Base-by-base conservation (phyloP, 2,888 invertebrate genomes). In the Chloroclystis v-ata region DNA sequence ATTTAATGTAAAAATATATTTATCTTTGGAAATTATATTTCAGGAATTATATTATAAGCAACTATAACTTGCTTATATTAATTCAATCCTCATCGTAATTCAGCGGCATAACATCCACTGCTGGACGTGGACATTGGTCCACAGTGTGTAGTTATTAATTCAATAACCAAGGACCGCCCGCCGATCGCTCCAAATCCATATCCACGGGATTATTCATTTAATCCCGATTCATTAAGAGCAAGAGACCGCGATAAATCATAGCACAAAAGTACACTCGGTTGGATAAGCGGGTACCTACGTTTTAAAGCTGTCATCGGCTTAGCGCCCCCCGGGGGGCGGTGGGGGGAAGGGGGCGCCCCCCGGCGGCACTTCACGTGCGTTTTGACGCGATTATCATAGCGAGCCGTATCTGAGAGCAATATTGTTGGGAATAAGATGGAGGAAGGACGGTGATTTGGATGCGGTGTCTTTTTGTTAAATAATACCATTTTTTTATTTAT, bases 321-420 rank as follows among this genome's bases (percentile, higher is more conserved):
- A 84, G 75, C 70, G 50, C 60, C 58, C 62, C 52, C 33, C 44
- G 49, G 51, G 50, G 48, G 28, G 33, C 7, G 33, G 11, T n/a
- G 35, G 10, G 14, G 35, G 5, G 4, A 44, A 47, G 50, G 49
- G 47, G 26, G 12, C 20, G 26, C 41, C 38, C 39, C 54, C 58
- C 54, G 59, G 67, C 65, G 72, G 72, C 76, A 78, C 84, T 85
- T 82, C 83, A 84, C 83, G 85, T 85, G 85, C 86, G 85, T 86
- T 86, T 86, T 87, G 85, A 87, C 84, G 84, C 84, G 86, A 87
- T 87, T 87, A 87, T 85, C 84, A 84, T 84, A 83, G 82, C 78
- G 81, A 72, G 78, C 61, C 81, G 81, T 82, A 85, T 85, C 84
- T 82, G 77, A 68, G 79, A 75, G 81, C 84, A 82, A 84, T 86